Evolutionary conservation across 53 echinoderm and acorn worm species (phyloP), one percentile per base, ranked within the genome.

Genomic region (Henricia sp.): DNA sequence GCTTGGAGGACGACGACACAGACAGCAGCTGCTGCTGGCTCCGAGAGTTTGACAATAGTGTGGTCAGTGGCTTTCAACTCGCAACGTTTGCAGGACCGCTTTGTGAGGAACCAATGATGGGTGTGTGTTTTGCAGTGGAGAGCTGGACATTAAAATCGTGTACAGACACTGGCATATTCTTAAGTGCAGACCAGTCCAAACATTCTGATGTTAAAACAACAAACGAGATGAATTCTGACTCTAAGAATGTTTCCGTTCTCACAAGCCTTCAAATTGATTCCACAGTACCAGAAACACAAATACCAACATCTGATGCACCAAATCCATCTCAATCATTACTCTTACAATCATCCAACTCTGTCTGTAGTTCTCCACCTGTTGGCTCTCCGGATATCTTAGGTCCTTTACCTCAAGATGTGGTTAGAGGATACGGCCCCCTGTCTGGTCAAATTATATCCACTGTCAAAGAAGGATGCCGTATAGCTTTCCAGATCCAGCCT

Each of bases 401-500:
- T 38, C 53, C 55, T 27, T 27, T 75, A 23, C 86, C 67, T 10
- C 80, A 80, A 32, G 46, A 63, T 20, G 30, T 32, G 19, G 63
- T 33, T 33, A 67, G 82, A 66, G 95, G 83, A 13, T 99, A 92
- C 84, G 99, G 99, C 26, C 94, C 92, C 12, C 48, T 92, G 41
- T 99, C 99, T 13, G 99, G 99, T 10, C 99, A 99, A 91, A 92
- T 99, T 30, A 99, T 99, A 54, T 99, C 99, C 10, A 94, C 97
- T 8, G 76, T 92, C 23, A 97, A 97, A 74, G 97, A 97, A 50
- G 92, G 90, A 23, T 97, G 92, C 39, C 88, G 90, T 14, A 84
- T 92, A 27, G 88, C 94, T 14, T 97, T 92, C 77, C 92, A 92
- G 90, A 84, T 87, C 0, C 88, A 90, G 34, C 94, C 97, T 6